Evolutionary conservation across 2,113 vertebrate genomes (phyloP).

Genomic region (Petromus typicus): DNA sequence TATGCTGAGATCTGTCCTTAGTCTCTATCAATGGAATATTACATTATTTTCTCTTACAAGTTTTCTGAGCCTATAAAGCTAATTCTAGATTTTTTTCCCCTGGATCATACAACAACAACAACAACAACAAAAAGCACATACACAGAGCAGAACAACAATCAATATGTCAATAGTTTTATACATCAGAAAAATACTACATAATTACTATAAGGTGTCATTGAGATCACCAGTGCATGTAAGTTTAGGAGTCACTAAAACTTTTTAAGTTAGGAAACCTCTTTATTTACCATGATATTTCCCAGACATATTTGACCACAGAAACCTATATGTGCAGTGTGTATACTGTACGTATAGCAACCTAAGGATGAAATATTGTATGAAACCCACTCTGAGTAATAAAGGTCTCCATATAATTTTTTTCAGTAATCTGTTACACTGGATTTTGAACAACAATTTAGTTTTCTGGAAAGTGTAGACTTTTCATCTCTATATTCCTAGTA

Average conservation of each 20-base stretch:
- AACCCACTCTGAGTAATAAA: background rate
- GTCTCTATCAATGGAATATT: conserved; percentile 18
- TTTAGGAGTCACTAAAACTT: conserved; percentile 18
- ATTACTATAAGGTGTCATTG: background rate
- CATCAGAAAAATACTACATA: background rate
- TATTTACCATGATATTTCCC: background rate
- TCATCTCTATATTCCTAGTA: background rate
- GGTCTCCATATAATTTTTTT: background rate
- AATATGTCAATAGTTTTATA: background rate
- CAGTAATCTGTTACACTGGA: background rate
- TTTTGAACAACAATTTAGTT: conserved; percentile 29
- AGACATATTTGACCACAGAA: background rate
- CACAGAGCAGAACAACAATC: background rate
- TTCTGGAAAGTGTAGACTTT: background rate
- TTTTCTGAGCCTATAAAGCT: conserved; percentile 7
- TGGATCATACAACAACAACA: too few relatives aligned
- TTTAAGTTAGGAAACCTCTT: background rate
- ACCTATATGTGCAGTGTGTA: background rate
- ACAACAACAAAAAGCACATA: background rate
- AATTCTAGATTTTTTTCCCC: background rate
- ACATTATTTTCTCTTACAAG: background rate
- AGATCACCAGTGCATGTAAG: background rate
- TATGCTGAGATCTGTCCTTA: background rate
- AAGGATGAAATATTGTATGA: background rate
- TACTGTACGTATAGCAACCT: background rate